Base-by-base conservation (phyloP, 2,113 vertebrate genomes). In the Chauna torquata region DNA sequence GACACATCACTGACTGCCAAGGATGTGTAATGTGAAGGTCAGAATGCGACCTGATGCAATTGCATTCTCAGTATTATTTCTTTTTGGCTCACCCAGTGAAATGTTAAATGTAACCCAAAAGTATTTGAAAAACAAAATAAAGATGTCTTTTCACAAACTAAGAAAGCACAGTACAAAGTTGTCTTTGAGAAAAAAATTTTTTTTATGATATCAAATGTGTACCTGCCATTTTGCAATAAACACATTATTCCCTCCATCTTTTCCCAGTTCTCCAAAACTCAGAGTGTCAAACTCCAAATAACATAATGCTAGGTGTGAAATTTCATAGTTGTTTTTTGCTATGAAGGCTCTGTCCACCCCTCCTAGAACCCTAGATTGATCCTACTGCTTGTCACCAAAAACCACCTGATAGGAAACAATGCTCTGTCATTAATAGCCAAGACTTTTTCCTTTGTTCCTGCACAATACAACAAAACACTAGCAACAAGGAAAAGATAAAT, bases 371-470 rank as follows among this genome's bases (percentile, higher is more conserved):
- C 11, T 87, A n/a, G 22, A 68, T 44, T 59, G 2, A 59, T 8
- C 4, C 32, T 87, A 34, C 44, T 64, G 6, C 20, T 78, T 68
- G 6, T 68, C 52, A 81, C 6, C 40, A 71, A 70, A 89, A 13
- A 28, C 16, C 15, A 44, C 1, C 6, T 5, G 28, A 10, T 10
- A 68, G 32, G 22, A 91, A 84, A 70, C 16, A 78, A 40, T 42
- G 10, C 24, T 59, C 25, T 75, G 40, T 69, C 27, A 62, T 10
- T 54, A 69, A 49, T 2, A 38, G 20, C n/a, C 25, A 74, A 24
- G 38, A 18, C 38, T 62, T 55, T 16, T 64, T 12, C 0, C 16
- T 72, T 84, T 70, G 5, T 50, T 80, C 12, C 1, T 3, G 0
- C 11, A 65, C 8, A 42, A 11, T 55, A 49, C 38, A 81, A 62